phyloP scores from a whole-genome alignment of 1,140 invertebrate species.

The Zaprionus vittiger region DNA sequence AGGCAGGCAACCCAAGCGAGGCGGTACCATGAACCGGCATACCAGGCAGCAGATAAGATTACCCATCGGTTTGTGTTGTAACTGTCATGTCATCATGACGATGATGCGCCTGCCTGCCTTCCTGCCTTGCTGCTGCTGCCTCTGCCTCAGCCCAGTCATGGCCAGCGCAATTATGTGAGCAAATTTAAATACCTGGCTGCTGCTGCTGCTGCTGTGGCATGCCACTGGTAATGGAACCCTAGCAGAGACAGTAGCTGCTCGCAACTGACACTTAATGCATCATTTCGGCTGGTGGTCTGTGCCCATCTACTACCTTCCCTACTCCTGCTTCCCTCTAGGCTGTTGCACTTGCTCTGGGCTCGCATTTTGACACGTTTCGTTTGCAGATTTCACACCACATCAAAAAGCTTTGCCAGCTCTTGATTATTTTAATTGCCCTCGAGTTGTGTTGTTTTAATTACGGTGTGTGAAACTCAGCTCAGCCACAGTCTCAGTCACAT shows the following conservation, averaged over 20 bases:
- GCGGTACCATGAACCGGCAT: conserved; percentile 14
- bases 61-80: conserved; percentile 64
- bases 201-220: conserved; percentile 14
- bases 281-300: conserved; percentile 76
- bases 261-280: conserved; percentile 76
- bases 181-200: conserved; percentile 74
- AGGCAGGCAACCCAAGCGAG: conserved; percentile 36
- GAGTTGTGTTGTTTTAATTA: conserved; percentile 69
- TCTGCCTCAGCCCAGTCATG: conserved; percentile 56
- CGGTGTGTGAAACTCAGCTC: conserved; percentile 12
- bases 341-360: conserved; percentile 13
- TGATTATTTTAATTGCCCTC: conserved; percentile 74
- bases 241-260: conserved; percentile 58
- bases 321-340: not conserved
- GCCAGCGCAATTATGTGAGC: conserved; percentile 74
- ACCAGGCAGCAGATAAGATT: conserved; percentile 49
- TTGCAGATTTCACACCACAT: conserved; percentile 74
- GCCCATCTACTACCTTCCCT: conserved; percentile 19
- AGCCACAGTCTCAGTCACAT: not conserved
- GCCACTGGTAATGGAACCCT: conserved; percentile 46
- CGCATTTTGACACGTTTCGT: conserved; percentile 71
- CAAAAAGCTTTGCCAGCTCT: conserved; percentile 35
- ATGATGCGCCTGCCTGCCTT: conserved; percentile 57
- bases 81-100: conserved; percentile 80
- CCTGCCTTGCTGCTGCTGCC: not conserved